Base-by-base conservation (phyloP, 2,113 vertebrate species). In the Bufo gargarizans region DNA sequence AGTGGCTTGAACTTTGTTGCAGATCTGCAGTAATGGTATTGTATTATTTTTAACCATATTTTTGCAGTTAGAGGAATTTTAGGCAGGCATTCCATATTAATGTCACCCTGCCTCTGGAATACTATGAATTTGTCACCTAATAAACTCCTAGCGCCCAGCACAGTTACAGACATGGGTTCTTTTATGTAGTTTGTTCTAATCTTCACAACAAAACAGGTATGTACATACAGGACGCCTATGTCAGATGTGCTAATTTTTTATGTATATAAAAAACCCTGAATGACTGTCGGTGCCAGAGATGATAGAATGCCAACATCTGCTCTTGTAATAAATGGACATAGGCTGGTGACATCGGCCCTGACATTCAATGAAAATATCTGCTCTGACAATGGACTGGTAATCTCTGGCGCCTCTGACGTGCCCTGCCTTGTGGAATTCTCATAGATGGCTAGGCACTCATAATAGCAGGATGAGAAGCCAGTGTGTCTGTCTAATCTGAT, bases 401-500 rank as follows among this genome's bases (percentile, higher is more conserved):
- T 74, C 89, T 84, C 91, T 1, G 8, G 91, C 93, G 90, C 91
- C 33, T 77, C 92, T 95, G 93, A 91, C 92, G 90, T 1, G 92
- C 74, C 91, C 79, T 92, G 93, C 91, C 92, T 94, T 94, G 93
- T 91, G 93, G 89, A 92, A 93, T 96, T 95, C 94, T 92, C 80
- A 92, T 61, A 92, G 95, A 80, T 95, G 96, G 94, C 13, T 95
- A 94, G 95, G 89, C 94, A 95, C 86, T 92, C 90, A 96, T 92
- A 97, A 97, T 96, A 94, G 93, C 90, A 67, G 92, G 78, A 90
- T 91, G 63, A 71, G 79, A 91, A 91, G 89, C 76, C 86, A 88
- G 85, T 11, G 85, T 67, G 86, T 82, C 89, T 0, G 20, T 53
- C 89, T 91, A 92, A 92, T 92, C 90, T 33, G 0, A 77, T 63